Percentiles rank a stretch among this genome's conserved stretches.
Conservation (phyloP, 2,113 vertebrate species). For the Scomber scombrus region DNA sequence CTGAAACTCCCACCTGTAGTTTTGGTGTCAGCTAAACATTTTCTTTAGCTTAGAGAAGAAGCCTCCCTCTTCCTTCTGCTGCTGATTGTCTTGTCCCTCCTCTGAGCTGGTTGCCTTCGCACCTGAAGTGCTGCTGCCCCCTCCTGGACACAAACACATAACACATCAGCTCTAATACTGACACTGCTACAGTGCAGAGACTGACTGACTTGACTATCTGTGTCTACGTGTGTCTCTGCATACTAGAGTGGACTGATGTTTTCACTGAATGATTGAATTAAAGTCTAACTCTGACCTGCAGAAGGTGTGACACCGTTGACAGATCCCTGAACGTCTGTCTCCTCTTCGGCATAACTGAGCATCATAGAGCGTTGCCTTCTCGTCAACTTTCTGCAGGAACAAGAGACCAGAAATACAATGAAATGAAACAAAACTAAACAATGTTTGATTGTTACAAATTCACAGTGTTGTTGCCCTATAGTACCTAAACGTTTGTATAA, state of each 20-base stretch:
- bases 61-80: slow-evolving; percentile 68
- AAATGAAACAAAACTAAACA: neutral
- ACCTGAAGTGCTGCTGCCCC: slow-evolving; percentile 60
- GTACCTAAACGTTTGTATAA: too few relatives aligned
- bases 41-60: slow-evolving; percentile 84
- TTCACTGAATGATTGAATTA: neutral
- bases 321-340: slow-evolving; percentile 90
- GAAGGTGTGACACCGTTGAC: slow-evolving; percentile 84
- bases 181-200: too few relatives aligned
- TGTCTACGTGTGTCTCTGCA: neutral
- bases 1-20: slow-evolving; percentile 55
- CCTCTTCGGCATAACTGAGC: slow-evolving; percentile 92
- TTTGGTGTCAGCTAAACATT: slow-evolving; percentile 75
- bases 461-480: too few relatives aligned
- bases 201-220: too few relatives aligned
- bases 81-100: slow-evolving; percentile 46
- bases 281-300: slow-evolving; percentile 49
- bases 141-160: slow-evolving; percentile 66
- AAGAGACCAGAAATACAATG: neutral
- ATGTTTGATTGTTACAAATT: too few relatives aligned
- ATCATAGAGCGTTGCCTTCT: slow-evolving; percentile 90
- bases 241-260: neutral
- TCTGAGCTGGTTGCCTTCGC: slow-evolving; percentile 29
- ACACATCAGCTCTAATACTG: slow-evolving; percentile 7
- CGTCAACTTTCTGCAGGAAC: slow-evolving; percentile 87